Evolutionary conservation across 2,113 vertebrate genomes (phyloP), one percentile per base, ranked within the genome.

Genomic region (Scopus umbretta): DNA sequence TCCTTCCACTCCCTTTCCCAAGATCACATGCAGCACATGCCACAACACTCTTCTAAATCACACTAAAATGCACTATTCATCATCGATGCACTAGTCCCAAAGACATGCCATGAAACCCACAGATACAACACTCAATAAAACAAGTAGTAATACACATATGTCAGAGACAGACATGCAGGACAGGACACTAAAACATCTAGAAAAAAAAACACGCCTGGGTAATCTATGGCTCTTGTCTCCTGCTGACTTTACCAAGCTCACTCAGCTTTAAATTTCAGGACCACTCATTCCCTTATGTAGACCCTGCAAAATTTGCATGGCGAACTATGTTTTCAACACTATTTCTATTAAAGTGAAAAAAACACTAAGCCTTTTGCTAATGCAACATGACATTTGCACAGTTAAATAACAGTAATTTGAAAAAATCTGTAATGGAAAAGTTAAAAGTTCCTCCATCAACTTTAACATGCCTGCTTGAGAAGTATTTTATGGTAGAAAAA

Each of bases 381-480:
- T 90, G 89, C 86, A 97, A 96, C 74, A 59, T 86, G 79, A 91
- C 91, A 92, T 95, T 97, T 95, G 74, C 89, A 92, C 87, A 94
- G 89, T 94, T 96, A 95, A 96, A 96, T 96, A 96, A 94, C 58
- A 83, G 91, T 96, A 94, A 95, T 96, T 95, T 97, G 50, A 88
- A 88, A 94, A 95, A 87, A 91, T 62, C n/a, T 72, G 66, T 92
- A 95, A 95, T 95, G 91, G 89, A 91, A 95, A 96, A 97, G 53
- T 82, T 92, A 58, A 80, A 95, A 94, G 66, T 94, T 96, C 29
- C 30, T 94, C 50, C 38, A 88, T 83, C 84, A 80, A 90, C 38
- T 93, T 88, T 47, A 92, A 53, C 43, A 27, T 63, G 45, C 17
- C 74, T 90, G 63, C 53, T 87, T 89, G 53, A 94, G 53, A 85